Percentiles rank a stretch among this genome's conserved stretches.
Evolutionary conservation across 2,888 invertebrate genomes (phyloP).

Genomic region (Diogma glabrata): DNA sequence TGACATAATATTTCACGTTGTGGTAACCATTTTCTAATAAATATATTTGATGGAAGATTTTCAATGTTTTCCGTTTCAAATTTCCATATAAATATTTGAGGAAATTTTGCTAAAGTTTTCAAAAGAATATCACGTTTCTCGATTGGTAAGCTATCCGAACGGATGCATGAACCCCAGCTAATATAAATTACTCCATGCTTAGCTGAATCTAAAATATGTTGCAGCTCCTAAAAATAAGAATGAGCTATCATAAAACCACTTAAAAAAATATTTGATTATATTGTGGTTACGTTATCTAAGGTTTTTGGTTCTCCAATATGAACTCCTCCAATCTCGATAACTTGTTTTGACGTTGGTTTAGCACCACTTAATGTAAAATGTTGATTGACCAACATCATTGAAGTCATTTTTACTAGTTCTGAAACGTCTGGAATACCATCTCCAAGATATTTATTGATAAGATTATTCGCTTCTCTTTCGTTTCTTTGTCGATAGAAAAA

Average conservation of each 20-base stretch:
- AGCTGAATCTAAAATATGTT: constrained; percentile 43
- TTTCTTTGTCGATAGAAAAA: constrained; percentile 21
- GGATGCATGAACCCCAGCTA: constrained; percentile 57
- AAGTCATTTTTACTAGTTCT: constrained; percentile 38
- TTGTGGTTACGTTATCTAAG: constrained; percentile 20
- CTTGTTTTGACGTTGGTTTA: constrained; percentile 36
- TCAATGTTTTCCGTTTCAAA: constrained; percentile 46
- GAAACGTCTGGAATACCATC: constrained; percentile 42
- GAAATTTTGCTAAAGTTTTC: constrained; percentile 40
- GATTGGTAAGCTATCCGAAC: constrained; percentile 42
- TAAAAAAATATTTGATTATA: constrained; percentile 21
- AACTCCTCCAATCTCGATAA: constrained; percentile 44
- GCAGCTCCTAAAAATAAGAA: constrained; percentile 37
- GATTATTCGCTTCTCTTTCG: constrained; percentile 31
- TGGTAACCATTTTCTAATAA: constrained; percentile 53
- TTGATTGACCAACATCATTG: constrained; percentile 40
- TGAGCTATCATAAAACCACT: no score
- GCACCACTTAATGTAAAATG: constrained; percentile 42
- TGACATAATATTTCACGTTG: constrained; percentile 60
- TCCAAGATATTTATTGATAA: constrained; percentile 35
- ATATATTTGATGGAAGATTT: constrained; percentile 45
- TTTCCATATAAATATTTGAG: constrained; percentile 53
- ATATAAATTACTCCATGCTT: constrained; percentile 51
- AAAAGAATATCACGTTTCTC: constrained; percentile 42
- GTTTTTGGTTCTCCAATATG: constrained; percentile 28